Evolutionary conservation across 2,797 vertebrate genomes (phyloP).

Genomic region (Florisuga fusca): DNA sequence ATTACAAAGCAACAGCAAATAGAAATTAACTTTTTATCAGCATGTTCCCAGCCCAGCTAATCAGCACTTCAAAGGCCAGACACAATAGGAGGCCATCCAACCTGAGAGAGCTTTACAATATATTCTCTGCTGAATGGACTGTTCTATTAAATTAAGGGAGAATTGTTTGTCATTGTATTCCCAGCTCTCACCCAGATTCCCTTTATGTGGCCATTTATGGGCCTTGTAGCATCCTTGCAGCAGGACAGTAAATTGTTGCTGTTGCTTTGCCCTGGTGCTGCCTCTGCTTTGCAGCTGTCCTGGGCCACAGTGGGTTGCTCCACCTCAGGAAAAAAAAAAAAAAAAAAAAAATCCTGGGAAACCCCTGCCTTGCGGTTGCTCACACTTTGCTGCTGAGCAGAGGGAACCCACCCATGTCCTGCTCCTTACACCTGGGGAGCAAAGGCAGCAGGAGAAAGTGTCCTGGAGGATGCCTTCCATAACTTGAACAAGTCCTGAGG

Average conservation of each 20-base stretch:
- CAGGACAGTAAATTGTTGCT: not conserved
- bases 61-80: constrained; percentile 71
- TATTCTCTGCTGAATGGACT: constrained; percentile 57
- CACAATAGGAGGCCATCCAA: constrained; percentile 69
- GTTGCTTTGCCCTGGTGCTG: not conserved
- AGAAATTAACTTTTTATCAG: constrained; percentile 85
- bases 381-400: fast-evolving
- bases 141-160: constrained; percentile 56
- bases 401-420: fast-evolving
- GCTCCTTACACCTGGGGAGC: fast-evolving
- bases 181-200: constrained; percentile 9
- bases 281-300: not conserved
- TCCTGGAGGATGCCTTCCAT: fast-evolving
- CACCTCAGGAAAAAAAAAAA: not conserved
- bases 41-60: constrained; percentile 75
- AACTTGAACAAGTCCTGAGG: not conserved
- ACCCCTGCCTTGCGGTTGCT: not conserved
- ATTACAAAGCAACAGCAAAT: constrained; percentile 82
- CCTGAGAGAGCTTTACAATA: constrained; percentile 53
- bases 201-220: not conserved
- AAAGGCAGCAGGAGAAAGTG: fast-evolving
- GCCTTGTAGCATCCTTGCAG: not conserved
- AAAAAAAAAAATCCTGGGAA: not conserved
- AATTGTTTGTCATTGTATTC: constrained; percentile 36
- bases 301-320: not conserved